Conservation (phyloP, 2,113 vertebrate species). For the Riparia riparia region DNA sequence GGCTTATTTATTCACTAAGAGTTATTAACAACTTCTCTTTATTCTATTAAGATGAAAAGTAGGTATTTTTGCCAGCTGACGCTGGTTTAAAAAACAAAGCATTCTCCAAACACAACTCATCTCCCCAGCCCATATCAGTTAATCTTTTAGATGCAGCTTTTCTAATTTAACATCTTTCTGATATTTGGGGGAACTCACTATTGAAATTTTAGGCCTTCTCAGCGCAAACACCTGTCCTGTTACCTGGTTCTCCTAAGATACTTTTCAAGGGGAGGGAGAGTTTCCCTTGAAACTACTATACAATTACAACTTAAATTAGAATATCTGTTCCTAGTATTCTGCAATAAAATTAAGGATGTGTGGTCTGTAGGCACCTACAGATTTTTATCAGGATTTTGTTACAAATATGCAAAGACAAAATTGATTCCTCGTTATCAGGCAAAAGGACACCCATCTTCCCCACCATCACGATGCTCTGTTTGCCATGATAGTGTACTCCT, state of each 20-base stretch:
- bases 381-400: not conserved
- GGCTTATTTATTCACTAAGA: not conserved
- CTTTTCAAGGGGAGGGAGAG: not conserved
- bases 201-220: not conserved
- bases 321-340: not conserved
- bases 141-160: not conserved
- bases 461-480: not conserved
- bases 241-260: not conserved
- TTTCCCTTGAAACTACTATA: not conserved
- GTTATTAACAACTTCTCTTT: not conserved
- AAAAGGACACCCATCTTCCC: not conserved
- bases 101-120: rapidly evolving
- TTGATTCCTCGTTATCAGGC: not conserved
- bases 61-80: not conserved
- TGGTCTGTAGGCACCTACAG: rapidly evolving
- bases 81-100: not conserved
- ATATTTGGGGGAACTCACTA: not conserved
- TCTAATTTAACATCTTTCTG: not conserved
- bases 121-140: rapidly evolving
- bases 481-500: not conserved
- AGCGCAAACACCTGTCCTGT: not conserved
- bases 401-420: not conserved
- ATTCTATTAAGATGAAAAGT: not conserved
- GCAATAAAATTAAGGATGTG: not conserved
- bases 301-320: not conserved